These are phyloP conservation scores for Setophaga coronata DNA, from an alignment of 2,113 vertebrate species.

Conservation along the genomic window DNA sequence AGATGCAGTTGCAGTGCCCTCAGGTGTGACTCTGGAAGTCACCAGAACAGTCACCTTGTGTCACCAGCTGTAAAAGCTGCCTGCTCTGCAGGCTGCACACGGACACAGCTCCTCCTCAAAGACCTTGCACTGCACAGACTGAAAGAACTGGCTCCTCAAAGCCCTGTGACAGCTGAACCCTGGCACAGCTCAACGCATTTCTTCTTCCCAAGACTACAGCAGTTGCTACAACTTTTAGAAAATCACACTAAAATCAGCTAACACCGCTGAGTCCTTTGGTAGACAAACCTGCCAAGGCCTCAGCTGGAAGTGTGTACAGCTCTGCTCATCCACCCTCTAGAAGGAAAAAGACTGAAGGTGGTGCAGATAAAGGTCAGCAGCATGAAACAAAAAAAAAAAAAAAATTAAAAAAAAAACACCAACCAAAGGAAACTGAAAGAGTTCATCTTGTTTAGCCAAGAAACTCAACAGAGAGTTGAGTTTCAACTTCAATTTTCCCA, in stretches of 20 bases:
- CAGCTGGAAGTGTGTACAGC: accelerated
- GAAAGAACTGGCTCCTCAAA: not conserved
- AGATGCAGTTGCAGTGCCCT: not conserved
- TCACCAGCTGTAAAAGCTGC: not conserved
- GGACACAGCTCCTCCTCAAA: not conserved
- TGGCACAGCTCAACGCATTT: not conserved
- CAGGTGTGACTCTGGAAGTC: not conserved
- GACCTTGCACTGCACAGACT: accelerated
- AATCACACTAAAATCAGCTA: not conserved
- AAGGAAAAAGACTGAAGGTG: not conserved
- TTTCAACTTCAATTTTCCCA: not conserved
- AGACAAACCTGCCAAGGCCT: accelerated
- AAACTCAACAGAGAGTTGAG: not conserved
- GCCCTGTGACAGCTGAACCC: not conserved
- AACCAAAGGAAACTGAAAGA: not conserved
- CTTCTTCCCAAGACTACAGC: not conserved
- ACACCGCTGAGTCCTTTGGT: not conserved
- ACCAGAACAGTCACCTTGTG: not conserved
- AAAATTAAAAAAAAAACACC: not conserved
- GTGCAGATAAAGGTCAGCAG: not conserved
- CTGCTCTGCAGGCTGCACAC: not conserved
- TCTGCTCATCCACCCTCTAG: not conserved
- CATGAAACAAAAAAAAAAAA: accelerated
- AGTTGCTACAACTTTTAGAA: not conserved
- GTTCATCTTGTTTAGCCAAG: not conserved